Percentiles rank a stretch among this genome's conserved stretches.
phyloP scores from a whole-genome alignment of 2,797 vertebrate species.

The Sebastes trivittatus region DNA sequence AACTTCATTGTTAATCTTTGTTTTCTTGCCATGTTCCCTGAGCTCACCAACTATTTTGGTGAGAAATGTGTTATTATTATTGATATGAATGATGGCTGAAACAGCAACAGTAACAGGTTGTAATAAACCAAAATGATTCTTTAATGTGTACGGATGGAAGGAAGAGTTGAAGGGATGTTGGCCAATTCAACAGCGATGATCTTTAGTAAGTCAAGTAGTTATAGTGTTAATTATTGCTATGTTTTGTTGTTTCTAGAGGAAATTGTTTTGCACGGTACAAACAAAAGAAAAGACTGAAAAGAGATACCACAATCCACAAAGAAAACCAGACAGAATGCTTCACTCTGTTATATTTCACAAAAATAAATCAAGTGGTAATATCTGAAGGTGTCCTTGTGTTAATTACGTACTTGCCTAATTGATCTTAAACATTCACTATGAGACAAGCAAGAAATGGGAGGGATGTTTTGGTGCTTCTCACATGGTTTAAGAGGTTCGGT shows the following conservation, averaged over 20 bases:
- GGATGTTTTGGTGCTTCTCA: background rate
- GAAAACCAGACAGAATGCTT: background rate
- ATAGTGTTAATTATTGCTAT: background rate
- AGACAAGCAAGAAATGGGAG: background rate
- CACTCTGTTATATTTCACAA: background rate
- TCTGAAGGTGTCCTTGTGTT: background rate
- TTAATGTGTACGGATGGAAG: background rate
- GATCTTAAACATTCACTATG: background rate
- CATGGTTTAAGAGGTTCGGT: background rate
- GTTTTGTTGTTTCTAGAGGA: background rate
- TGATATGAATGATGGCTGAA: background rate
- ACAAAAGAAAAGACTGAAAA: background rate
- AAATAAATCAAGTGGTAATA: slow-evolving; percentile 29
- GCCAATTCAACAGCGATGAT: background rate
- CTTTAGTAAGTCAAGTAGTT: background rate
- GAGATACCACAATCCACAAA: background rate
- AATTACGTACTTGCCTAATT: background rate
- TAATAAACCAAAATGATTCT: background rate
- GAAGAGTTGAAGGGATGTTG: background rate
- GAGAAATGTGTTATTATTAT: background rate
- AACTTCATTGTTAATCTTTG: background rate
- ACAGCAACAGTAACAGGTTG: background rate
- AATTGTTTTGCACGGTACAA: background rate
- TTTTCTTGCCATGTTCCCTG: background rate
- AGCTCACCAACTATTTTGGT: background rate